Evolutionary conservation across 2,888 invertebrate genomes (phyloP), one percentile per base, ranked within the genome.

Genomic region (Sminthurides aquaticus): DNA sequence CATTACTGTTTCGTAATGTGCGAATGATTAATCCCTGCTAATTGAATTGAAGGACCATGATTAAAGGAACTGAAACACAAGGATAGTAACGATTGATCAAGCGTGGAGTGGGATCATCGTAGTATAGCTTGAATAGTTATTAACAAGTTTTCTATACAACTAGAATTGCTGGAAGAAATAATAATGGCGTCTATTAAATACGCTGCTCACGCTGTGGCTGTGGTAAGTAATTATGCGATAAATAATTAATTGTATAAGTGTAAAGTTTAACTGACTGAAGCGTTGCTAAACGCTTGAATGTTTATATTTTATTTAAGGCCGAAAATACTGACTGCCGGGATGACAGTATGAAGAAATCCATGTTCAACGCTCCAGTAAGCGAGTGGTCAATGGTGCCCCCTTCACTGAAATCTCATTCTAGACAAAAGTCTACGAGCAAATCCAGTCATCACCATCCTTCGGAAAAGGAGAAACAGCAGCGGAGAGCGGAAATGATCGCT

Each of bases 121-220:
- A n/a, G n/a, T n/a, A n/a, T n/a, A n/a, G n/a, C n/a, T n/a, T n/a
- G n/a, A n/a, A n/a, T n/a, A n/a, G n/a, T n/a, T n/a, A n/a, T n/a
- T n/a, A n/a, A n/a, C n/a, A n/a, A n/a, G n/a, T n/a, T n/a, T n/a
- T n/a, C n/a, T n/a, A n/a, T n/a, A n/a, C n/a, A n/a, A n/a, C n/a
- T n/a, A n/a, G n/a, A n/a, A n/a, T n/a, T n/a, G n/a, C n/a, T n/a
- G n/a, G n/a, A n/a, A n/a, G n/a, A n/a, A n/a, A n/a, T n/a, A n/a
- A 52, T 5, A 52, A 64, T 64, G 64, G 64, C 64, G 8, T 64
- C 64, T n/a, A 64, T 64, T n/a, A 64, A 64, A 43, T 64, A 49
- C 43, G 64, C 64, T 22, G 64, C 64, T 15, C 64, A 64, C 29
- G 64, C 57, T 49, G 64, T 54, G 2, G 64, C 64, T 1, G 28